Evolutionary conservation across 1,140 invertebrate genomes (phyloP), one percentile per base, ranked within the genome.

Genomic region (Penaeus indicus): DNA sequence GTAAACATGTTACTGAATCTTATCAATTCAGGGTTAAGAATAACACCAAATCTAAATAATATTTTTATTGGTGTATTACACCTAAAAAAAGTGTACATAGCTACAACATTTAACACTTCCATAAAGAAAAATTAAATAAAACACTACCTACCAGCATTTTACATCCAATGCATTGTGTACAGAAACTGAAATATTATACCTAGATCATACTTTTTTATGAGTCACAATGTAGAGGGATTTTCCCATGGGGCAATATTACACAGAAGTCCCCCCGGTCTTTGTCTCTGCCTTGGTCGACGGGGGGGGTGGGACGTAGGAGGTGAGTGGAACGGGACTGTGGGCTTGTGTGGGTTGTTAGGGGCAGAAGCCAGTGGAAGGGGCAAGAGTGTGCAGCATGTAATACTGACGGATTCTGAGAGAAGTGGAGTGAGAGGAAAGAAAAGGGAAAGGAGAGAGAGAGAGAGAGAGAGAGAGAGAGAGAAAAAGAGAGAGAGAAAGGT

Each of bases 11-110:
- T 42, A 4, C 0, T 42, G 38, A 42, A 13, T 54, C 0, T 1
- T 54, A 54, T 54, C 13, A 10, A 13, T 54, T 8, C 5, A 54
- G 54, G 54, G 54, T 13, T 54, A 54, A 54, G 54, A 54, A 54
- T 54, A 54, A 54, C 54, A 54, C 54, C 75, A 67, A 60, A 83
- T 89, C 88, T 85, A 89, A 89, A 89, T 89, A 89, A 84, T 85
- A 89, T 89, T 89, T 72, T 89, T 89, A 89, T 89, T 89, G 88
- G 88, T 89, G 88, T 89, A 85, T 80, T 81, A 89, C 88, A 89
- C 88, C 88, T 89, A 85, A 89, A 89, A 89, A 89, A 89, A 88
- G 88, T 89, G 88, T 89, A 85, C 83, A 85, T 89, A 89, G 77
- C 88, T 89, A 89, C 88, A 85, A 89, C 88, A 89, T 85, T 85